Evolutionary conservation across 1,140 invertebrate genomes (phyloP).

Genomic region (Panagrolaimus sp.): DNA sequence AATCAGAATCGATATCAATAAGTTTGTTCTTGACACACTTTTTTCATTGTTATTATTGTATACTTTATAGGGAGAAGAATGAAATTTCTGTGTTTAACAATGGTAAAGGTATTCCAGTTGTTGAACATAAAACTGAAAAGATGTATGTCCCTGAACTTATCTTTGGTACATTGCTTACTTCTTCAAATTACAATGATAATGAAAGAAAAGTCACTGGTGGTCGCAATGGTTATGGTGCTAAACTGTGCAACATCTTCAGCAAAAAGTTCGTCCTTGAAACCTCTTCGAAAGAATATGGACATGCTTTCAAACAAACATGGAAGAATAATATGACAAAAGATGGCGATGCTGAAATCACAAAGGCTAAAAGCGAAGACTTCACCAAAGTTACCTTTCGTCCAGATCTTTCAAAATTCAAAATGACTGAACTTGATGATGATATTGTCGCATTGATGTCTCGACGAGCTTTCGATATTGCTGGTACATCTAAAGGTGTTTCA

Average conservation of each 20-base stretch:
- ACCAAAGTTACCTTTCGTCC: slow-evolving; percentile 92
- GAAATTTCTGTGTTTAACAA: slow-evolving; percentile 93
- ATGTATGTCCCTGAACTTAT: slow-evolving; percentile 99
- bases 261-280: slow-evolving; percentile 94
- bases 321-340: slow-evolving; percentile 88
- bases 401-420: slow-evolving; percentile 91
- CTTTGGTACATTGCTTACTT: slow-evolving; percentile 95
- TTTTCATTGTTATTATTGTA: slow-evolving; percentile 8
- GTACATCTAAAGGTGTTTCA: slow-evolving; percentile 73
- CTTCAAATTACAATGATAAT: slow-evolving; percentile 97
- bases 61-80: slow-evolving; percentile 72
- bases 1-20: slow-evolving; percentile 92
- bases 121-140: slow-evolving; percentile 92
- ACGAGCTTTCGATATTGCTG: slow-evolving; percentile 91
- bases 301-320: slow-evolving; percentile 91
- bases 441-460: slow-evolving; percentile 87
- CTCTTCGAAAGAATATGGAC: slow-evolving; percentile 76
- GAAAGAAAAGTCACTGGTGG: slow-evolving; percentile 93
- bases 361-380: slow-evolving; percentile 75
- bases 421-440: slow-evolving; percentile 84
- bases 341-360: slow-evolving; percentile 73
- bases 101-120: slow-evolving; percentile 94
- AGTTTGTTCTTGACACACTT: slow-evolving; percentile 65
- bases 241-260: slow-evolving; percentile 98
- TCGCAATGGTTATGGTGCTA: slow-evolving; percentile 96